Conservation (phyloP, 2,113 vertebrate species). For the Lophura nycthemera region DNA sequence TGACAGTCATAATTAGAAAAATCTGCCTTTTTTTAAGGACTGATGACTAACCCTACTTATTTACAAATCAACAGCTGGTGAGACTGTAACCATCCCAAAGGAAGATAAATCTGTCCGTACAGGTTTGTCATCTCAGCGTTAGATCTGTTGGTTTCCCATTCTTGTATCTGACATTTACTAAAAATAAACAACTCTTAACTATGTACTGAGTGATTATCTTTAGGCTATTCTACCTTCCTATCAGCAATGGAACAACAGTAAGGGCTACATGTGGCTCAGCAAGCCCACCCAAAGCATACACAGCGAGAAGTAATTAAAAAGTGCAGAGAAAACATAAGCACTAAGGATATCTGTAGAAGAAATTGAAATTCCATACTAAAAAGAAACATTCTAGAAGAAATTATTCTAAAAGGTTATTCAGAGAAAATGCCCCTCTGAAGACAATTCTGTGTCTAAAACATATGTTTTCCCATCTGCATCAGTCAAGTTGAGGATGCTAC, state of each 20-base stretch:
- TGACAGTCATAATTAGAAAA: neutral
- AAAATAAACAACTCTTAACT: neutral
- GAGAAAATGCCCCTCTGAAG: neutral
- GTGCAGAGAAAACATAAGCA: neutral
- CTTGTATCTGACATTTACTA: neutral
- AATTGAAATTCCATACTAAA: neutral
- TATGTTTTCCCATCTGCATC: neutral
- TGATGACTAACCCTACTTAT: neutral
- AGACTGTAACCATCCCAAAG: neutral
- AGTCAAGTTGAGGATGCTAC: neutral
- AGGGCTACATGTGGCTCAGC: neutral
- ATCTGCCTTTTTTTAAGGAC: neutral
- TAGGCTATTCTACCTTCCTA: neutral
- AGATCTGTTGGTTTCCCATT: neutral
- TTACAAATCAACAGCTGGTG: neutral
- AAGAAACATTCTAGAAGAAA: neutral
- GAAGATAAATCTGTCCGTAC: neutral
- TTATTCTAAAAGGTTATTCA: neutral
- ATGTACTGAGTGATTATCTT: neutral
- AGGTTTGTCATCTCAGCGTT: rapidly evolving
- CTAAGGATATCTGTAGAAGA: neutral
- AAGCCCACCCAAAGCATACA: neutral
- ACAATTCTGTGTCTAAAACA: neutral
- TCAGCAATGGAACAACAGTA: neutral
- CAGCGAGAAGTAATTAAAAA: rapidly evolving